Evolutionary conservation across 2,113 vertebrate genomes (phyloP).

Genomic region (Caloenas nicobarica): DNA sequence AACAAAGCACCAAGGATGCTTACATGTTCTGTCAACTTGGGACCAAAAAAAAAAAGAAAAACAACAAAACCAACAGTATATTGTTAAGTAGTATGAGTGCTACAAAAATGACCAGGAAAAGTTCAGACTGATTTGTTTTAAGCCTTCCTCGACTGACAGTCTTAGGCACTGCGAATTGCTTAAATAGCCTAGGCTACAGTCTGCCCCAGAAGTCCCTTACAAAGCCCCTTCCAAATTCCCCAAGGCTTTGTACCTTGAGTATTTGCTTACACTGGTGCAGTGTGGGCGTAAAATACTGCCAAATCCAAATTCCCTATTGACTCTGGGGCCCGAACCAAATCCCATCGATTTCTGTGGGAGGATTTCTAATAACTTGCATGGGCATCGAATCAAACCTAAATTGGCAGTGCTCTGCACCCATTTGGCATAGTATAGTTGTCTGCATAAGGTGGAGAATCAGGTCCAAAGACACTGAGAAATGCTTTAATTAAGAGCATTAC

Average conservation of each 20-base stretch:
- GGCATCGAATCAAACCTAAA: slow-evolving; percentile 57
- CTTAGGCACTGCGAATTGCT: not conserved
- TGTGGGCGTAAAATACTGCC: not conserved
- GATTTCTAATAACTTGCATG: slow-evolving; percentile 55
- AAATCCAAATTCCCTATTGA: slow-evolving; percentile 30
- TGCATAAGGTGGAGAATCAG: slow-evolving; percentile 57
- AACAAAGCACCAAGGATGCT: not conserved
- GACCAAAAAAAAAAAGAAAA: not conserved
- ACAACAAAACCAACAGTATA: not conserved
- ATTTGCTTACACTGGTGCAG: not conserved
- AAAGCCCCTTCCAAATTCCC: not conserved
- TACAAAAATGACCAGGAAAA: not conserved
- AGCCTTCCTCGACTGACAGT: not conserved
- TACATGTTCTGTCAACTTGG: not conserved
- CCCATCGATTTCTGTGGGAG: slow-evolving; percentile 32
- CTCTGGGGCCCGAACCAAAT: slow-evolving; percentile 32
- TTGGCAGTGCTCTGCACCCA: slow-evolving; percentile 50
- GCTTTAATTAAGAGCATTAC: slow-evolving; percentile 46
- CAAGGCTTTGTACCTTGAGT: not conserved
- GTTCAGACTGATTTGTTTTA: not conserved
- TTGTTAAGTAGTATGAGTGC: not conserved
- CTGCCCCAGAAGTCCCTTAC: not conserved
- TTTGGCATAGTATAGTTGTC: slow-evolving; percentile 20
- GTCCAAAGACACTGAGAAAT: slow-evolving; percentile 57
- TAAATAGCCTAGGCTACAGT: not conserved